These are phyloP conservation scores for Brienomyrus longianalis DNA, from an alignment of 2,113 vertebrate species.

Conservation along the genomic window DNA sequence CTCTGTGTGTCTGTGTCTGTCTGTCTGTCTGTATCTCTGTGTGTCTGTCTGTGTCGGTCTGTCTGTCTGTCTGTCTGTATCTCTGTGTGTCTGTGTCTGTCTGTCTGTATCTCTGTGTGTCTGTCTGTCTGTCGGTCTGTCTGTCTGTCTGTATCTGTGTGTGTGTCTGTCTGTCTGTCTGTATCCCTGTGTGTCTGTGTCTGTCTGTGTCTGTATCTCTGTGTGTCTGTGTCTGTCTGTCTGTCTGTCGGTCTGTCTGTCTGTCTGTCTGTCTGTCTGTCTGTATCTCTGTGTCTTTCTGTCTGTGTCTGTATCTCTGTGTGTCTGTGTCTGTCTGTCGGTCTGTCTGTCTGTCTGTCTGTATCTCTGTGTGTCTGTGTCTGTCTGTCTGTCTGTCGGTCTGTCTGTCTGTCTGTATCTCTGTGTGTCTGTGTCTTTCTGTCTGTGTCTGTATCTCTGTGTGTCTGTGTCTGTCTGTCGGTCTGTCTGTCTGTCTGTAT, in stretches of 20 bases:
- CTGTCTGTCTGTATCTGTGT: neutral
- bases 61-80: neutral
- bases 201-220: neutral
- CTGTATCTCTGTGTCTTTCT: neutral
- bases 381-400: neutral
- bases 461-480: neutral
- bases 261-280: neutral
- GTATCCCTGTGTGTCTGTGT: neutral
- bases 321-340: neutral
- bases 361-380: neutral
- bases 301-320: neutral
- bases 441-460: no score
- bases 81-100: no score
- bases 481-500: no score
- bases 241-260: neutral
- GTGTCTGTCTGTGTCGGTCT: neutral
- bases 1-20: no score
- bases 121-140: no score
- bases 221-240: neutral
- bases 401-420: no score
- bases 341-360: neutral
- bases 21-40: neutral
- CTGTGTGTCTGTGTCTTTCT: no score
- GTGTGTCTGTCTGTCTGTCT: no score
- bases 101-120: no score